These are phyloP conservation scores for Erinaceus europaeus DNA, from an alignment of 2,113 vertebrate species.

Conservation along the genomic window DNA sequence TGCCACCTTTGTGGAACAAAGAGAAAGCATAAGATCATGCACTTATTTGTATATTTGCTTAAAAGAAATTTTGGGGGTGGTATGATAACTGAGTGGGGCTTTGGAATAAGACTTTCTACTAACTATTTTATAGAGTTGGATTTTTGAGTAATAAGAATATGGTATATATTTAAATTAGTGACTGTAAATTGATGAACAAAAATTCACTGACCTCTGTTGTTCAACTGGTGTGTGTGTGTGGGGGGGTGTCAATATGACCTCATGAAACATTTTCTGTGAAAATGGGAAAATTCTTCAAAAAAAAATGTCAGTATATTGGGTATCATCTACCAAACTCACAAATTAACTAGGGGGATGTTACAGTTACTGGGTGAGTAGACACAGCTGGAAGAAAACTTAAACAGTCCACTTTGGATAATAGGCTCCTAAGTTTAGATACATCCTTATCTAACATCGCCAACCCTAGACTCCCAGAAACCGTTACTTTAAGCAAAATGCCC, in stretches of 20 bases:
- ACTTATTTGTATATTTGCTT: not conserved
- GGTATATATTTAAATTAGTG: not conserved
- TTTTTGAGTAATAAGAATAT: not conserved
- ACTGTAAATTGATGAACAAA: not conserved
- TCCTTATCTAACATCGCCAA: not conserved
- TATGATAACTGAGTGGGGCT: rapidly evolving
- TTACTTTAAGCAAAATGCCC: not conserved
- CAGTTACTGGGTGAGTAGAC: not conserved
- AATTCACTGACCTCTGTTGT: not conserved
- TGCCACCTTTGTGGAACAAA: not conserved
- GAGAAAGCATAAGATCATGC: not conserved
- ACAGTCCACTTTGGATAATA: not conserved
- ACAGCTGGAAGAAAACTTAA: not conserved
- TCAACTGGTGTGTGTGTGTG: not conserved
- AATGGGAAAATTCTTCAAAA: not conserved
- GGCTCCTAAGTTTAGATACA: not conserved
- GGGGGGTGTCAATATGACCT: not conserved
- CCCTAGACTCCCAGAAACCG: not conserved
- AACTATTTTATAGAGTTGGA: not conserved
- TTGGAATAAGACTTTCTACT: not conserved
- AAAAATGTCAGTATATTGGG: not conserved
- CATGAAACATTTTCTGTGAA: not conserved
- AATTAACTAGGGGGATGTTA: not conserved
- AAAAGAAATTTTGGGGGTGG: too few relatives aligned
- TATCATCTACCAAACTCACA: not conserved